Conservation (phyloP, 1,140 invertebrate genomes). For the Calephelis virginiensis region DNA sequence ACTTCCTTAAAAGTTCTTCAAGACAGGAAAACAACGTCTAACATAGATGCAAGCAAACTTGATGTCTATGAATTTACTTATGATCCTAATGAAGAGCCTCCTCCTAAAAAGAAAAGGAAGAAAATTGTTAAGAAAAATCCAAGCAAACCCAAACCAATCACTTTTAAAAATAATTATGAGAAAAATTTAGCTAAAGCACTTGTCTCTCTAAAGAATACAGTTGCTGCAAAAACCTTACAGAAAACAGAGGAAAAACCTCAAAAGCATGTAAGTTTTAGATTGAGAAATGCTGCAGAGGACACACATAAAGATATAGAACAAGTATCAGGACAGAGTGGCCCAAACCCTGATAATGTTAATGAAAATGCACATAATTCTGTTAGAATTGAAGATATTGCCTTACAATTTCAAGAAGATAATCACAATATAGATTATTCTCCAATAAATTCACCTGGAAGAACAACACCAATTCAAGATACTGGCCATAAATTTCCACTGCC, state of each 20-base stretch:
- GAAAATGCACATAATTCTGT: slow-evolving; percentile 49
- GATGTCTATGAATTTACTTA: slow-evolving; percentile 71
- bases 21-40: slow-evolving; percentile 39
- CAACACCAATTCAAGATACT: slow-evolving; percentile 18
- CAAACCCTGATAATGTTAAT: slow-evolving; percentile 19
- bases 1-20: slow-evolving; percentile 49
- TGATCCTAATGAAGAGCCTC: slow-evolving; percentile 65
- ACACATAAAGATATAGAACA: neutral
- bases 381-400: slow-evolving; percentile 59
- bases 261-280: neutral
- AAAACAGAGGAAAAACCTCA: neutral
- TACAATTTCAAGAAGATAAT: slow-evolving; percentile 48
- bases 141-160: slow-evolving; percentile 45
- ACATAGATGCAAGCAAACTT: slow-evolving; percentile 45
- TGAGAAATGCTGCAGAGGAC: neutral
- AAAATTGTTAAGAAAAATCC: slow-evolving; percentile 41
- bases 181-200: slow-evolving; percentile 59
- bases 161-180: slow-evolving; percentile 58
- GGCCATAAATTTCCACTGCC: slow-evolving; percentile 18
- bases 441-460: slow-evolving; percentile 44
- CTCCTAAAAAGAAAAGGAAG: slow-evolving; percentile 61
- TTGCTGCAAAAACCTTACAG: slow-evolving; percentile 30
- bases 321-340: too few species aligned
- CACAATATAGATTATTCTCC: slow-evolving; percentile 62
- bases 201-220: slow-evolving; percentile 48